Percentiles rank a stretch among this genome's conserved stretches.
Conservation (phyloP, 2,113 vertebrate species). For the Rhabdornis inornatus region DNA sequence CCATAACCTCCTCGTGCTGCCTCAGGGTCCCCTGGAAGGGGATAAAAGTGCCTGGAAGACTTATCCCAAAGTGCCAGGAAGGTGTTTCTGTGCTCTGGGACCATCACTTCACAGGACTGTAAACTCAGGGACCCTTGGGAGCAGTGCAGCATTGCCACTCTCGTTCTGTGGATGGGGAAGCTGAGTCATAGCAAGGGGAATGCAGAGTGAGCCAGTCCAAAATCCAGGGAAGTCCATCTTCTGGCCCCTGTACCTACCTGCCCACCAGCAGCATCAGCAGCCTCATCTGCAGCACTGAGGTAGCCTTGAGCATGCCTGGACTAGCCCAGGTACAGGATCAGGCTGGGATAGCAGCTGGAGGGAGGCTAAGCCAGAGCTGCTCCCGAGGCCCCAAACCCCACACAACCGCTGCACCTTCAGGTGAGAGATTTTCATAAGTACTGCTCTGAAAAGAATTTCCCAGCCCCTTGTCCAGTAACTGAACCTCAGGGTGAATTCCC, state of each 20-base stretch:
- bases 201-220: not conserved
- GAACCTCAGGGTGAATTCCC: not conserved
- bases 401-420: too few species aligned
- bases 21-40: not conserved
- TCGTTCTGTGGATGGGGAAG: not conserved
- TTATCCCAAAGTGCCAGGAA: not conserved
- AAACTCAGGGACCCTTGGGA: not conserved
- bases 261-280: not conserved
- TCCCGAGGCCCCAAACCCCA: not conserved
- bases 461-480: not conserved
- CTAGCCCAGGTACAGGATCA: not conserved
- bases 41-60: not conserved
- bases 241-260: not conserved
- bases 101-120: accelerated
- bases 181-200: accelerated
- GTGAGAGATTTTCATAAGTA: accelerated
- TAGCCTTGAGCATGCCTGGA: accelerated
- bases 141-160: not conserved
- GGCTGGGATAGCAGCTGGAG: not conserved
- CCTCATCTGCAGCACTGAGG: not conserved
- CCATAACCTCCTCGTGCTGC: not conserved
- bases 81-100: not conserved
- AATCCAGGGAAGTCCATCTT: not conserved
- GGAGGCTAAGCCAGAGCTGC: not conserved
- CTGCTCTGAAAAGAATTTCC: not conserved